These are phyloP conservation scores for Steinernema scapterisci DNA, from an alignment of 2,888 invertebrate genomes.

Conservation along the genomic window DNA sequence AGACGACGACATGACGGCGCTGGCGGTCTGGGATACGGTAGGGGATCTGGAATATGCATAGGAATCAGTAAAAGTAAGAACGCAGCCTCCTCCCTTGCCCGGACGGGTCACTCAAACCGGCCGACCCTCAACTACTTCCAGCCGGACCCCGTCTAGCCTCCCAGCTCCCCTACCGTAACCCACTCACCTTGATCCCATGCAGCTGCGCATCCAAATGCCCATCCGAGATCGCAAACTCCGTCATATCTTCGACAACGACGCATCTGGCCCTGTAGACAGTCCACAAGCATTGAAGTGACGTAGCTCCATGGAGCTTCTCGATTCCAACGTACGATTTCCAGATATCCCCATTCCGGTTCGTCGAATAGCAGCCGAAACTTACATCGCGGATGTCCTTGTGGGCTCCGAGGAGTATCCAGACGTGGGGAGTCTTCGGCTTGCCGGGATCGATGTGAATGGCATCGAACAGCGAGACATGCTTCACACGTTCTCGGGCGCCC, in stretches of 20 bases:
- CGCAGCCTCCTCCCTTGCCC: too few relatives aligned
- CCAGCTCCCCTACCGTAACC: too few relatives aligned
- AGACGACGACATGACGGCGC: constrained; percentile 27
- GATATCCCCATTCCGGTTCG: neutral
- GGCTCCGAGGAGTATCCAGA: neutral
- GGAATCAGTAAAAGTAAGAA: too few relatives aligned
- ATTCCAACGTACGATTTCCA: neutral
- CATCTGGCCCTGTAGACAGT: neutral
- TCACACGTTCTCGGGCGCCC: neutral
- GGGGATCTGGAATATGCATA: neutral
- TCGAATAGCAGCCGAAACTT: neutral
- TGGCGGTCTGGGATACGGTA: neutral
- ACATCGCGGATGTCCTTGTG: neutral
- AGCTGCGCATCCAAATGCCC: neutral
- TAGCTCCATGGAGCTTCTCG: too few relatives aligned
- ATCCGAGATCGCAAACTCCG: neutral
- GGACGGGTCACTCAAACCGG: too few relatives aligned
- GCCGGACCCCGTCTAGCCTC: too few relatives aligned
- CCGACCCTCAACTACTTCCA: too few relatives aligned
- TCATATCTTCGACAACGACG: constrained; percentile 12
- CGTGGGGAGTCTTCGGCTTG: neutral
- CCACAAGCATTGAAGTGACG: constrained; percentile 6
- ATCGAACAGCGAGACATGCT: neutral
- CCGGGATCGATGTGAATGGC: neutral
- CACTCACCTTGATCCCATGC: neutral